Evolutionary conservation across 2,113 vertebrate species (phyloP), one percentile per base, ranked within the genome.

Genomic region (Bombycilla garrulus): DNA sequence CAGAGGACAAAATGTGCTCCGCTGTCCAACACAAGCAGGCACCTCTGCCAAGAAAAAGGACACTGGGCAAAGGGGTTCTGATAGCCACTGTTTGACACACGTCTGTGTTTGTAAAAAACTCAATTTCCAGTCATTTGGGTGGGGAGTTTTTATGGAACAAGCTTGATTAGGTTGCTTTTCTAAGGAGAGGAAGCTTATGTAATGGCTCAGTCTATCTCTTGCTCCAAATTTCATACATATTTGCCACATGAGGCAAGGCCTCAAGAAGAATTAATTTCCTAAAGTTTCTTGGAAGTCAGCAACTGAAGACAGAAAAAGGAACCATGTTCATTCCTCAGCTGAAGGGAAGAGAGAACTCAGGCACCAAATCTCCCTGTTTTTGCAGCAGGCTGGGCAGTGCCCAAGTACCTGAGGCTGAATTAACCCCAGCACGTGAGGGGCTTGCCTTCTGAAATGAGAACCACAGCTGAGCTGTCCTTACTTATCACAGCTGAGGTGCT

Each of bases 131-230:
- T 42, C 90, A 33, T 19, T 73, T 50, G 82, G 76, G 79, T 77
- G 74, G 66, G 90, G 71, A 79, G 38, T 70, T 90, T 89, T 42
- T 23, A 57, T 36, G 88, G 90, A 90, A 90, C 62, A 50, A 74
- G 88, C 81, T 31, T 87, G 70, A 91, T 96, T 79, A 87, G n/a
- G 61, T 65, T 85, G 84, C 81, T 90, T 92, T 94, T 78, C 78
- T 79, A 31, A 51, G 78, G 70, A 94, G 66, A 82, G 81, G 90
- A 87, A 90, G n/a, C 61, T 94, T 91, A 67, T 79, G 85, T 78
- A 88, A 87, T 62, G 60, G 65, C 14, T 76, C 70, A 9, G 57
- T 47, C 81, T 76, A 31, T 79, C 90, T 90, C 65, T 61, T 14
- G 64, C 60, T 91, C 95, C 81, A 64, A 40, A 91, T 96, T 93